These are phyloP conservation scores for Mustela lutreola DNA, from an alignment of 2,113 vertebrate genomes.

Conservation along the genomic window DNA sequence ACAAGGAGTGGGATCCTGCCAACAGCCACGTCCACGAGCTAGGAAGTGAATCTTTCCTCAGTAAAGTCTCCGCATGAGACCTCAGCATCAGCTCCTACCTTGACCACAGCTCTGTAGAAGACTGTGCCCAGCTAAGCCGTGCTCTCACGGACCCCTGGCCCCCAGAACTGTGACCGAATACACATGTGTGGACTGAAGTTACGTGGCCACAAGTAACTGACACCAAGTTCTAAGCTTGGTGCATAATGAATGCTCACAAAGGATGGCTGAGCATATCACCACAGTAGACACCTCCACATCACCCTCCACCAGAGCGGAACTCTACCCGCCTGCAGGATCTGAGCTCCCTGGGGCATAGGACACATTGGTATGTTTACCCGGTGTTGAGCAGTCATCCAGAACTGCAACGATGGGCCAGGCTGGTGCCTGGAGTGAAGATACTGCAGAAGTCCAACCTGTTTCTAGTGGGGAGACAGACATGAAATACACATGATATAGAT, in stretches of 20 bases:
- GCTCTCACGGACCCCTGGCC: neutral
- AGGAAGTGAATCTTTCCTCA: neutral
- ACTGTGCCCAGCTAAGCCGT: neutral
- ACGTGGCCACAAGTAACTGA: neutral
- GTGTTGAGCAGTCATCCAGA: neutral
- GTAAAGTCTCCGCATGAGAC: neutral
- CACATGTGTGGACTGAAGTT: neutral
- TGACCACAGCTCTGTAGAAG: neutral
- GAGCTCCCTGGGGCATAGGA: neutral
- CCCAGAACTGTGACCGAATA: neutral
- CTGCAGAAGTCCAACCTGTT: fast-evolving
- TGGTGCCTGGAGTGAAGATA: neutral
- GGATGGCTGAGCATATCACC: neutral
- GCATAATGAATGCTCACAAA: neutral
- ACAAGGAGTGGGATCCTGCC: neutral
- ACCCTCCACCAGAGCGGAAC: neutral
- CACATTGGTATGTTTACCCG: neutral
- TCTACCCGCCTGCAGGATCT: neutral
- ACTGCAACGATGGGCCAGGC: neutral
- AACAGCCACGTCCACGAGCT: neutral
- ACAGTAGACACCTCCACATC: neutral
- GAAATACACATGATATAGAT: neutral
- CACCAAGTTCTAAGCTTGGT: too few species aligned
- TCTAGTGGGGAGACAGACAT: neutral
- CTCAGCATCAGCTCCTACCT: too few species aligned